These are phyloP conservation scores for Cottus gobio DNA, from an alignment of 2,113 vertebrate genomes.

Conservation along the genomic window DNA sequence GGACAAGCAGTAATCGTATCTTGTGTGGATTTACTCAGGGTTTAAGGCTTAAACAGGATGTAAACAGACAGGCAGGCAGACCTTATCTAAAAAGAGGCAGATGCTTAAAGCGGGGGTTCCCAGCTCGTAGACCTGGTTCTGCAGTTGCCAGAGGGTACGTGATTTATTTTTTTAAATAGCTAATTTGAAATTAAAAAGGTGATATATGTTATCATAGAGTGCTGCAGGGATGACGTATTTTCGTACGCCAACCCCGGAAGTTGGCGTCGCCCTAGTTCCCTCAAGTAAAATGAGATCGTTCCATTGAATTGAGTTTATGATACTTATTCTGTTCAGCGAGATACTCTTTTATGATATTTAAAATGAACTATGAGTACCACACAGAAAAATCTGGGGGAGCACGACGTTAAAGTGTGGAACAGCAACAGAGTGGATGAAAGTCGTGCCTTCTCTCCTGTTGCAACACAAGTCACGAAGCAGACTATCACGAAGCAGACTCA, in stretches of 20 bases:
- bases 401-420: no score
- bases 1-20: slow-evolving; percentile 1
- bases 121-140: not conserved
- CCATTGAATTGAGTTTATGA: no score
- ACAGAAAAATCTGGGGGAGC: no score
- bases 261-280: no score
- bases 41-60: slow-evolving; percentile 29
- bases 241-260: no score
- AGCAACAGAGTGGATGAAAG: no score
- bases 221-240: no score
- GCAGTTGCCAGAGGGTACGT: not conserved
- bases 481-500: not conserved
- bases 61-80: slow-evolving; percentile 31
- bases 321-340: no score
- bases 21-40: not conserved
- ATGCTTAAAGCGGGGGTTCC: slow-evolving; percentile 18
- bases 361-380: no score
- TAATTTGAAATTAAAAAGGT: not conserved
- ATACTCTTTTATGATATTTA: no score
- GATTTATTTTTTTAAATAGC: no score
- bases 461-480: slow-evolving; percentile 40
- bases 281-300: no score
- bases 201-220: not conserved
- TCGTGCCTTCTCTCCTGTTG: not conserved
- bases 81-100: slow-evolving; percentile 14